These are phyloP conservation scores for Reinhardtius hippoglossoides DNA, from an alignment of 2,113 vertebrate genomes.

Conservation along the genomic window DNA sequence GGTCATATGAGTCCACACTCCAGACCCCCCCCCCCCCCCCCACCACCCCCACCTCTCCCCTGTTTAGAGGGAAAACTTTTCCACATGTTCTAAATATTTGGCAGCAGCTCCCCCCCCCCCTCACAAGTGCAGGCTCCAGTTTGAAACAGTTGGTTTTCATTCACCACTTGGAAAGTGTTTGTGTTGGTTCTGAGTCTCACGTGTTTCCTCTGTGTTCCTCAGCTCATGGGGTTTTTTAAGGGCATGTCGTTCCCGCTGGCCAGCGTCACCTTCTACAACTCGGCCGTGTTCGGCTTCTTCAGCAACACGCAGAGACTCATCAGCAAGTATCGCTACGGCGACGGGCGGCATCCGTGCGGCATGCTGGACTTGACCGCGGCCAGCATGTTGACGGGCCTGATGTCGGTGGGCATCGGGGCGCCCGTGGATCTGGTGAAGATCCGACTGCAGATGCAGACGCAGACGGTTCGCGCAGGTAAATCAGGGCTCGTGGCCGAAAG, in stretches of 20 bases:
- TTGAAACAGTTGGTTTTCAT: not conserved
- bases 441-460: constrained; percentile 95
- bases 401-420: constrained; percentile 89
- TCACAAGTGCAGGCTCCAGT: too few relatives aligned
- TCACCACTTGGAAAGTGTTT: not conserved
- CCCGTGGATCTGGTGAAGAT: constrained; percentile 97
- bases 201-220: constrained; percentile 1
- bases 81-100: constrained; percentile 5
- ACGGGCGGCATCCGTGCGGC: constrained; percentile 36
- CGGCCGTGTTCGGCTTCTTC: constrained; percentile 93
- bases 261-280: constrained; percentile 92
- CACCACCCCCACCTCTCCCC: not conserved
- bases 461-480: constrained; percentile 83
- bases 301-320: constrained; percentile 89
- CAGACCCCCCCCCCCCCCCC: not conserved
- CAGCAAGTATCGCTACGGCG: constrained; percentile 79
- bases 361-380: constrained; percentile 87
- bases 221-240: constrained; percentile 94
- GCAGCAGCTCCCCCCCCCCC: not conserved
- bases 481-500: not conserved
- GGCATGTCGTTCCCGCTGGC: constrained; percentile 97
- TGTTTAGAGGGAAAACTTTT: not conserved
- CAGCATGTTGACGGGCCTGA: constrained; percentile 86
- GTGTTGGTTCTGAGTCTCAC: not conserved
- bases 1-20: too few relatives aligned